Conservation (phyloP, 2,797 vertebrate genomes). For the Neostethus bicornis region DNA sequence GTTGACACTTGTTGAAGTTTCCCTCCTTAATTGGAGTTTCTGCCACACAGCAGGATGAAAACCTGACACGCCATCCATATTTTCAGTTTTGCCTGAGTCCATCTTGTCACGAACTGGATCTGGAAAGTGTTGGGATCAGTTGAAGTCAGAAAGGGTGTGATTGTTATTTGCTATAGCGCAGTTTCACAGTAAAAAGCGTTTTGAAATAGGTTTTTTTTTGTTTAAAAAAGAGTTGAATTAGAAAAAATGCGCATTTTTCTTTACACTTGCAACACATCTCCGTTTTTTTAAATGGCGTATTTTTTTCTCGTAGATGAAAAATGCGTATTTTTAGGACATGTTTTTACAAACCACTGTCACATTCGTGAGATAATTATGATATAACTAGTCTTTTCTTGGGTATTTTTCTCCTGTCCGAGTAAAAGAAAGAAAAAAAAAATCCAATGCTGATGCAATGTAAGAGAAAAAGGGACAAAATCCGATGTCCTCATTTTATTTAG, state of each 20-base stretch:
- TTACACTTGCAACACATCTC: not conserved
- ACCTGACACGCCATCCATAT: conserved; percentile 44
- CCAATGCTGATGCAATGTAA: conserved; percentile 27
- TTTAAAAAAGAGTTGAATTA: conserved; percentile 7
- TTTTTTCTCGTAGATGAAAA: not conserved
- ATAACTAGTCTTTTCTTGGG: not conserved
- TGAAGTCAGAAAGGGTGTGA: conserved; percentile 37
- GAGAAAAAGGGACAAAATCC: conserved; percentile 21
- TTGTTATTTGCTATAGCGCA: conserved; percentile 22
- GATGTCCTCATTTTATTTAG: conserved; percentile 22
- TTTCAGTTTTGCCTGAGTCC: conserved; percentile 42
- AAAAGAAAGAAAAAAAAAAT: conserved; percentile 1
- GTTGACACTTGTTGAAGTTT: conserved; percentile 49
- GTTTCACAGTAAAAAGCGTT: conserved; percentile 9
- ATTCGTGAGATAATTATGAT: not conserved
- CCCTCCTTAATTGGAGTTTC: conserved; percentile 59
- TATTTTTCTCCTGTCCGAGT: conserved; percentile 1
- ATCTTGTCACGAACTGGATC: conserved; percentile 46
- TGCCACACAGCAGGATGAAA: conserved; percentile 52
- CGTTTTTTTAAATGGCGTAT: not conserved
- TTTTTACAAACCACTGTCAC: not conserved
- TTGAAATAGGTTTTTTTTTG: not conserved
- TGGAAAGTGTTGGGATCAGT: conserved; percentile 23
- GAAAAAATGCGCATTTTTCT: conserved; percentile 5
- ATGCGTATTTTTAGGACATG: not conserved